These are phyloP conservation scores for Idaea biselata DNA, from an alignment of 2,888 invertebrate genomes.

Conservation along the genomic window DNA sequence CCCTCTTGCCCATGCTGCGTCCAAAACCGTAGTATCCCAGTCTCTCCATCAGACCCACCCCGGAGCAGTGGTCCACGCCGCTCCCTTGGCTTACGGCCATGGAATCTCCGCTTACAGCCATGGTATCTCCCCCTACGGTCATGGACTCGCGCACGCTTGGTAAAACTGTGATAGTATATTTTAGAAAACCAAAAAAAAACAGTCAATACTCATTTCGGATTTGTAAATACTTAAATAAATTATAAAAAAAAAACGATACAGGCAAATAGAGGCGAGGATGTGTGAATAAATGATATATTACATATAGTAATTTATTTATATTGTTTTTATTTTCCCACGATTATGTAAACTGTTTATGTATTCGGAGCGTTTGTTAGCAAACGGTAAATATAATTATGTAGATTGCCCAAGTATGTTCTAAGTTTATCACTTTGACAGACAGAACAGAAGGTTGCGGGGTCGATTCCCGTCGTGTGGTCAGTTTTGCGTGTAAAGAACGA, in stretches of 20 bases:
- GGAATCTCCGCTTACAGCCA: conserved; percentile 36
- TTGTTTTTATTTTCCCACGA: not conserved
- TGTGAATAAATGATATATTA: conserved; percentile 67
- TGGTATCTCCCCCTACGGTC: conserved; percentile 33
- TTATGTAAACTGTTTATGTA: not conserved
- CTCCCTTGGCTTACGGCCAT: conserved; percentile 38
- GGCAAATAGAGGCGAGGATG: conserved; percentile 71
- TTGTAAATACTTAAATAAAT: conserved; percentile 64
- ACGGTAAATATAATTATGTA: not conserved
- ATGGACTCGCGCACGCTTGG: conserved; percentile 60
- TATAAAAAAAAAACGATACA: conserved; percentile 56
- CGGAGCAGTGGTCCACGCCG: conserved; percentile 43
- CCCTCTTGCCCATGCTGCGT: conserved; percentile 32
- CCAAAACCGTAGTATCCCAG: conserved; percentile 45
- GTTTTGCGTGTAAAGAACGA: no score
- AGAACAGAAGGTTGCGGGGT: no score
- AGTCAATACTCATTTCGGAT: conserved; percentile 69
- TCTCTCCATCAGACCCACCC: conserved; percentile 49
- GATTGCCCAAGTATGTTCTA: not conserved
- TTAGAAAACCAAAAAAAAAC: conserved; percentile 67
- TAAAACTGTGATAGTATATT: conserved; percentile 67
- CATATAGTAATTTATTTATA: conserved; percentile 43
- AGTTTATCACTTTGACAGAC: no score
- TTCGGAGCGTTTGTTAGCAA: not conserved
- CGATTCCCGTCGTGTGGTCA: no score